Base-by-base conservation (phyloP, 2,797 vertebrate species). In the Antrozous pallidus region DNA sequence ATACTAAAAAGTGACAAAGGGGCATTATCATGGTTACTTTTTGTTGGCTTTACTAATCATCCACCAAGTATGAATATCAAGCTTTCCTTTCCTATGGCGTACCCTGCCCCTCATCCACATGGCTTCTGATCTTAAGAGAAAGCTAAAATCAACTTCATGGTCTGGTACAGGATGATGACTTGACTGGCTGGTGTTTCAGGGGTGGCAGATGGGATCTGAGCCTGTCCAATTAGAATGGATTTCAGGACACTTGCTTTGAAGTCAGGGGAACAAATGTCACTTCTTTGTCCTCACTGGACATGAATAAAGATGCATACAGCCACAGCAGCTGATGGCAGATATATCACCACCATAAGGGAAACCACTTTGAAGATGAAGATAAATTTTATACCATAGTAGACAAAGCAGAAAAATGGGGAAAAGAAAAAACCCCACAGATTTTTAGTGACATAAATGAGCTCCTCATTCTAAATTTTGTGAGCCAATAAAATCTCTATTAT, bases 321-420 rank as follows among this genome's bases (percentile, higher is more conserved):
- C 10, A 49, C 13, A 22, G 5, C 22, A 70, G 24, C 65, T 87
- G n/a, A 24, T 77, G 8, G n/a, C 18, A 82, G 45, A 91, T 22
- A 58, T 58, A 80, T 80, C 61, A 45, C 31, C 33, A 49, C 33
- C 75, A 56, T 6, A 3, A 91, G 16, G 36, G 6, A 92, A 94
- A 58, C 5, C 1, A 9, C 8, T 63, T 22, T 89, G 75, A 84
- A 78, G 40, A 69, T 77, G 20, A 45, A 83, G 65, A 58, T 69
- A 71, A 73, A 90, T 40, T 63, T 77, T 75, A 31, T 8, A 51
- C 8, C 28, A 56, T 3, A 58, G n/a, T 65, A 82, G n/a, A 90
- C 22, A 93, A 17, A 80, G 84, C 1, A 82, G 38, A 51, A 67
- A 71, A 36, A 61, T 1, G 0, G 5, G 13, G 20, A 9, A 56